Conservation (phyloP, 2,113 vertebrate genomes). For the Crypturellus undulatus region DNA sequence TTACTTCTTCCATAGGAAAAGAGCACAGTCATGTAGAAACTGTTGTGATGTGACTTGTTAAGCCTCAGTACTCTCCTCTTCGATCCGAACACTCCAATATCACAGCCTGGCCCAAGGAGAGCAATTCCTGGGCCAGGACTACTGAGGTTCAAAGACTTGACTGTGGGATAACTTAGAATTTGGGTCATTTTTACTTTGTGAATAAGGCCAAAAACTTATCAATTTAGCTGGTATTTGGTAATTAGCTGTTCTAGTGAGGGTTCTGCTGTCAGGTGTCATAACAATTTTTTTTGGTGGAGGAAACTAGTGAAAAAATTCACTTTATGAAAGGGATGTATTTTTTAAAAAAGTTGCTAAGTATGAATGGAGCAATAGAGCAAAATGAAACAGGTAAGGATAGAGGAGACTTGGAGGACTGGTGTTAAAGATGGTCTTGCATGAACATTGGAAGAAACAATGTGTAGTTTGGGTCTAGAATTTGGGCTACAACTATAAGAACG, state of each 20-base stretch:
- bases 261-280: neutral
- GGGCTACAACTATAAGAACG: neutral
- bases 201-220: neutral
- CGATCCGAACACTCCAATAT: neutral
- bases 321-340: neutral
- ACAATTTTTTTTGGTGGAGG: neutral
- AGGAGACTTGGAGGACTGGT: neutral
- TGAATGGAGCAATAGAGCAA: neutral
- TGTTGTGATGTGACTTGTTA: no score
- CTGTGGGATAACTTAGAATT: neutral
- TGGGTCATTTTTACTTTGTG: neutral
- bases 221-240: neutral
- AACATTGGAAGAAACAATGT: neutral
- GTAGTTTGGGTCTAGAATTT: neutral
- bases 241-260: neutral
- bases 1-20: neutral
- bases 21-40: neutral
- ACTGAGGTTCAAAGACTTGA: neutral
- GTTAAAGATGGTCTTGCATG: neutral
- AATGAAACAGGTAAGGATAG: neutral
- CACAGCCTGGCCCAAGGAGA: neutral
- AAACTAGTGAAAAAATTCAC: neutral
- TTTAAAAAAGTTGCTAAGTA: neutral
- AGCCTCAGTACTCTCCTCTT: neutral
- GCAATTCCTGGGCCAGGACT: neutral